Evolutionary conservation across 2,888 invertebrate genomes (phyloP), one percentile per base, ranked within the genome.

Genomic region (Altica lythri): DNA sequence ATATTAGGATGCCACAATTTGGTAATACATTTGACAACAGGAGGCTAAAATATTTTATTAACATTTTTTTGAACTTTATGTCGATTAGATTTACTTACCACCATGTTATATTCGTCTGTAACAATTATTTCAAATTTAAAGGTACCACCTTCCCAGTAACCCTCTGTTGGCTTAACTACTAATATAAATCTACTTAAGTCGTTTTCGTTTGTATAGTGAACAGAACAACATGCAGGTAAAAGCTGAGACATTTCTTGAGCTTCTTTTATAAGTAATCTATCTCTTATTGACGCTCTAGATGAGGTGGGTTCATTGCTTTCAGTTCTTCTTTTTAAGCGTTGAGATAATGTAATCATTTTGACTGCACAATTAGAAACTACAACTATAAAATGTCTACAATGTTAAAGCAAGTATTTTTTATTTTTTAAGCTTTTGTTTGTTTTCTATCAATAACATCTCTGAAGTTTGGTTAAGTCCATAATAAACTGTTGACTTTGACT

Each of bases 1-100:
- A 97, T 96, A 76, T 97, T 97, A 4, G 96, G 96, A 79, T 97
- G 96, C 94, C 95, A 96, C 38, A 96, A 78, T 72, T 88, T 85
- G n/a, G 96, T 96, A 57, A 85, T 73, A 75, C 96, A 96, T 75
- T 88, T 91, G 2, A 95, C 95, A 78, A 84, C 83, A 10, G 96
- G 96, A 46, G 95, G 96, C 93, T 95, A 76, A 51, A 83, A 82
- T 30, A 34, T 19, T 14, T 27, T 8, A 22, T 49, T n/a, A 38
- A 29, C 22, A 38, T 18, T 27, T 13, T 13, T 9, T 9, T 10
- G 19, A n/a, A n/a, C 6, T 18, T 2, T 29, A 45, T 13, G 17
- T 27, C 14, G 51, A 14, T 40, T 40, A 40, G 8, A 9, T 12
- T 4, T 10, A 83, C 86, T 83, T 82, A 95, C 95, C 76, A 90